Conservation (phyloP, 2,113 vertebrate species). For the Zapus hudsonius region DNA sequence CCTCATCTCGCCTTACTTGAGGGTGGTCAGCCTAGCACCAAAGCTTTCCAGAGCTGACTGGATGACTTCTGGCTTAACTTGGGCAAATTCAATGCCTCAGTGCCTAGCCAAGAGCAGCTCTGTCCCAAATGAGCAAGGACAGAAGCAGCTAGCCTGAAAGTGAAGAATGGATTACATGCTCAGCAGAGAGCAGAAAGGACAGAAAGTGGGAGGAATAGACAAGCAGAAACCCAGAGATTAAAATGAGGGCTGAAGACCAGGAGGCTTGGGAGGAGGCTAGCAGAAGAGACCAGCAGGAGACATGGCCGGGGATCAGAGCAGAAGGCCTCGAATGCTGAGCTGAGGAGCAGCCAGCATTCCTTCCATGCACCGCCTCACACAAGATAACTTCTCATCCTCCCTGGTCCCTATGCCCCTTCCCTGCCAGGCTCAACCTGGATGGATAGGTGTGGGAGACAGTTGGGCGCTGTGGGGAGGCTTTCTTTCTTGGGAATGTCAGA, state of each 20-base stretch:
- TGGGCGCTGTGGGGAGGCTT: neutral
- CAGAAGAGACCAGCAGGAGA: neutral
- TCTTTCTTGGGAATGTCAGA: neutral
- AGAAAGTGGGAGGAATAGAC: neutral
- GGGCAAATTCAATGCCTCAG: neutral
- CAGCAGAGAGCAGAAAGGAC: neutral
- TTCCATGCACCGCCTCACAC: neutral
- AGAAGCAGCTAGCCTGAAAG: neutral
- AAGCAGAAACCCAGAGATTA: neutral
- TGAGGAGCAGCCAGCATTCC: constrained; percentile 17
- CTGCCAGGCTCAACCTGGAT: neutral
- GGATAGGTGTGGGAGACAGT: neutral
- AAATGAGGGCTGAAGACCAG: neutral
- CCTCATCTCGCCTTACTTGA: neutral
- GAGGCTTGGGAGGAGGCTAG: constrained; percentile 10
- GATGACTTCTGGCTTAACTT: neutral
- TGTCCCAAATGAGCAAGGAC: neutral
- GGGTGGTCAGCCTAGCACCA: neutral
- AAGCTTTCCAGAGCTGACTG: neutral
- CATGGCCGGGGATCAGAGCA: neutral
- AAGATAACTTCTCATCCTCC: neutral
- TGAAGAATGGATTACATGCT: neutral
- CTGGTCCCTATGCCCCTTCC: neutral
- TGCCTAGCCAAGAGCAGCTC: neutral
- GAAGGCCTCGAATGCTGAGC: constrained; percentile 15